Base-by-base conservation (phyloP, 2,888 invertebrate genomes). In the Mythimna ferrago region DNA sequence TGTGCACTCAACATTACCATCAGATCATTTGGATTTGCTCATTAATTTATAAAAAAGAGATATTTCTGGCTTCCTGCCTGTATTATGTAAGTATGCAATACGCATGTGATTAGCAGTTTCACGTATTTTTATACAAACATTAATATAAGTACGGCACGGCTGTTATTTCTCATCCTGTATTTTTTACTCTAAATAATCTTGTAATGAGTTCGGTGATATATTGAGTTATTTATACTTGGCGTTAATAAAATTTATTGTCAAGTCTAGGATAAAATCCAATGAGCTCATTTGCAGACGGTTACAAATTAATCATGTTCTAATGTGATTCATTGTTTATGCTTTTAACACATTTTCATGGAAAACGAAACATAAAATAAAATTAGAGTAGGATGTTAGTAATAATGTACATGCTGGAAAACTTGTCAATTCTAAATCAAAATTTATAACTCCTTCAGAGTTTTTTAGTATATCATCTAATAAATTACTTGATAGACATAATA, bases 1-100 rank as follows among this genome's bases (percentile, higher is more conserved):
- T 79, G 35, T 66, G 51, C 11, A 44, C 44, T 21, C 19, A n/a
- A 38, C 41, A 16, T 80, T 84, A 76, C 76, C 75, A 69, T 68
- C 76, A 60, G 73, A 84, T 84, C 81, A 83, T 83, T 73, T 77
- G 81, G 82, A 69, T 87, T 88, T 84, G 84, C 80, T 88, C 86
- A 90, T 89, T 90, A 89, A 89, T 89, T 89, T 90, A 87, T 88
- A 85, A 88, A 84, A 85, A 88, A 56, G 16, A 85, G 68, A 85
- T 87, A 84, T 88, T 87, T 87, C 85, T 90, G 90, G 89, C 88
- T 80, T 74, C 71, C 75, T 86, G 88, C 88, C 88, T 79, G 68
- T 65, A 66, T 86, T 87, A 87, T 82, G 81, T 85, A 85, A 86
- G 53, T 63, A 21, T 21, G 78, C 11, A 53, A 72, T 56, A 63